Conservation (phyloP, 2,113 vertebrate species). For the Antigone vipio region DNA sequence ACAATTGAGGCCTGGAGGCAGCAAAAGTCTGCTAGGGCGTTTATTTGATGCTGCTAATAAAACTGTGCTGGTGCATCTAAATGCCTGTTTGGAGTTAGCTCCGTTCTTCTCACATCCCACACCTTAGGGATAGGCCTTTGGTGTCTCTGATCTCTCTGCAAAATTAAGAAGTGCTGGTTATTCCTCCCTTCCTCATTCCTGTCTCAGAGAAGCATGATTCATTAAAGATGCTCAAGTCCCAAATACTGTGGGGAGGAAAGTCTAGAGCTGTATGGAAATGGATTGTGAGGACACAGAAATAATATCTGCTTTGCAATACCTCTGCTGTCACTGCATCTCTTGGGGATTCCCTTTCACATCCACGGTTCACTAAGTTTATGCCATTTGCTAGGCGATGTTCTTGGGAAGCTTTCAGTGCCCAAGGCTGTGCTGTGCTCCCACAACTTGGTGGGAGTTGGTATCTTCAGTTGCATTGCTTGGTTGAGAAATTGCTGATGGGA, state of each 20-base stretch:
- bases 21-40: neutral
- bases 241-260: neutral
- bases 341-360: neutral
- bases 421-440: neutral
- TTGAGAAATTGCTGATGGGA: neutral
- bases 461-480: neutral
- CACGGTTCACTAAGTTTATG: neutral
- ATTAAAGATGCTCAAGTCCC: neutral
- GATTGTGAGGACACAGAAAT: neutral
- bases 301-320: neutral
- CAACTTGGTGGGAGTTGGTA: neutral
- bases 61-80: neutral
- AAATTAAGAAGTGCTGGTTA: neutral
- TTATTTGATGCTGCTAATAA: neutral
- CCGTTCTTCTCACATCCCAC: neutral
- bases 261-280: neutral
- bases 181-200: neutral
- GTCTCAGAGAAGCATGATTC: neutral
- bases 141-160: neutral
- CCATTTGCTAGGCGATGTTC: neutral
- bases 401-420: neutral
- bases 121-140: neutral
- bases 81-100: neutral
- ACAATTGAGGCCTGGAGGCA: neutral
- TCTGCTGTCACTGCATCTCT: neutral